Evolutionary conservation across 2,797 vertebrate species (phyloP).

Genomic region (Gymnothorax javanicus): DNA sequence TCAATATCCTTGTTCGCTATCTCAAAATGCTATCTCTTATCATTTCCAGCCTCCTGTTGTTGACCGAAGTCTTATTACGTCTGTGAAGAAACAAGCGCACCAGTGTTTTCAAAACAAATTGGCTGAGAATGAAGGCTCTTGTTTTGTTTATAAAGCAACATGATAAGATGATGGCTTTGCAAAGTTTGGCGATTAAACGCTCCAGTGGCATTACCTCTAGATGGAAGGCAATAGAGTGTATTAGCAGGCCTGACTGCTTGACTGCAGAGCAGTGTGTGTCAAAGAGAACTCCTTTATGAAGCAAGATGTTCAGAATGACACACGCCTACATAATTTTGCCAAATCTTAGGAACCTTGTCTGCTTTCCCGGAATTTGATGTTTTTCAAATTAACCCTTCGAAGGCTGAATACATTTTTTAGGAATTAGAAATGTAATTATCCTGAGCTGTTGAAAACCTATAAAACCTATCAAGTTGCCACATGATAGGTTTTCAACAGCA

Average conservation of each 20-base stretch:
- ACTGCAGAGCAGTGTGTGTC: neutral
- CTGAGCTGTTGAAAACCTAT: too few relatives aligned
- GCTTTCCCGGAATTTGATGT: neutral
- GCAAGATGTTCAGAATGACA: neutral
- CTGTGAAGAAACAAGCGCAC: neutral
- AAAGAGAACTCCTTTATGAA: neutral
- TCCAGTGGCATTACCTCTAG: neutral
- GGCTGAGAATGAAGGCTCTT: neutral
- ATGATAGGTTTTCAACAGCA: too few relatives aligned
- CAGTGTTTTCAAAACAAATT: conserved; percentile 5
- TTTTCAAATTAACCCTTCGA: neutral
- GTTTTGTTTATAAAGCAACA: neutral
- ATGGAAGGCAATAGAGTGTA: conserved; percentile 1
- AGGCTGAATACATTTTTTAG: too few relatives aligned
- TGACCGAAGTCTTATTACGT: neutral
- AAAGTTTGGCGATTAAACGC: conserved; percentile 11
- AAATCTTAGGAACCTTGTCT: neutral
- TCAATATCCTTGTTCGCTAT: neutral
- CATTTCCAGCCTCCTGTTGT: neutral
- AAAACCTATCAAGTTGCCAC: too few relatives aligned
- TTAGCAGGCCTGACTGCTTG: neutral
- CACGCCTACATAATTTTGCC: conserved; percentile 38
- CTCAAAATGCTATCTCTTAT: neutral
- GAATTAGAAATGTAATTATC: too few relatives aligned
- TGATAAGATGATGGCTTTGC: neutral